Evolutionary conservation across 1,140 invertebrate species (phyloP), one percentile per base, ranked within the genome.

Genomic region (Drosophila rhopaloa): DNA sequence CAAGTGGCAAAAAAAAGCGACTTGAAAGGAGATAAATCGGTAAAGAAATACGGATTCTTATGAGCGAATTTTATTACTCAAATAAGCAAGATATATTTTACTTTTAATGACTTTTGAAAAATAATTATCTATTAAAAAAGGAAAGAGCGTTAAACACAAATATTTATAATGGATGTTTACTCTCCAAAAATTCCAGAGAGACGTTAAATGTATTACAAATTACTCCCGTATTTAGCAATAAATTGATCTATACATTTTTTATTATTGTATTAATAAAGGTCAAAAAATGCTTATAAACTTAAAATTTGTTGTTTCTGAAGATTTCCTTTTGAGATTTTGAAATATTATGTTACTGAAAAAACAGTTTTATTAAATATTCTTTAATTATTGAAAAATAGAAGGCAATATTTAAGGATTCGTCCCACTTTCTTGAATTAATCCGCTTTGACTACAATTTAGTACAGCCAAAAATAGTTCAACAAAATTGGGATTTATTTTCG

Each of bases 1-100:
- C 67, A 71, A 71, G 65, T 71, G 44, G 65, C 51, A 47, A 32
- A 50, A 70, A 57, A 44, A 60, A 60, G 4, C 59, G 57, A 61
- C 41, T 47, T 63, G 44, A 35, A 50, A 50, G 46, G 4, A 62
- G 57, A 67, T 63, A 24, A 62, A 67, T 63, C 13, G 14, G 5
- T 9, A 11, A 4, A 58, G 10, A 57, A 48, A 29, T 10, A 35
- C 9, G 2, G 16, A 46, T 48, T 56, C 37, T 16, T 10, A 14
- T 61, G 37, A 14, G 10, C 0, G 13, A 32, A 51, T 51, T 40
- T 50, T 40, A 38, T 48, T n/a, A 24, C 5, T 29, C 4, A 27
- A 4, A 47, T 38, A 48, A 24, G 14, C 44, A 13, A 27, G 27
- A 47, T 2, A 4, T 32, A 32, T 32, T 32, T 32, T 7, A 8